Base-by-base conservation (phyloP, 2,888 invertebrate species). In the Mystacides longicornis region DNA sequence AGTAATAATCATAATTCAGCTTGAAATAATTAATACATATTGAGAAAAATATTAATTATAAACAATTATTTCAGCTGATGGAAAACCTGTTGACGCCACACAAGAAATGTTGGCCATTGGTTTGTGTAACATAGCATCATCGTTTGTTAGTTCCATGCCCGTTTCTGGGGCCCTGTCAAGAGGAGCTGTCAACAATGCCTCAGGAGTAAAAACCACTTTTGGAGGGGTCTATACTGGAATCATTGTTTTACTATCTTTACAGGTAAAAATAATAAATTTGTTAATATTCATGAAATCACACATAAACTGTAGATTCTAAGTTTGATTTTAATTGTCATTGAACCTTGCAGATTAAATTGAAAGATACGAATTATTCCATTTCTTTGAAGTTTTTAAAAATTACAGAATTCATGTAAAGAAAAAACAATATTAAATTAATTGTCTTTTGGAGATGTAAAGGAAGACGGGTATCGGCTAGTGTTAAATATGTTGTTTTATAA, bases 171-270 rank as follows among this genome's bases (percentile, higher is more conserved):
- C 91, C 3, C 87, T 93, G 68, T 89, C 90, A 4, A 81, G 92
- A 59, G 89, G 93, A 60, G 95, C 95, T 59, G 93, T 96, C 27
- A 95, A 95, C 77, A 91, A 94, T 70, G 93, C 93, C 22, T 91
- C 91, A 65, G 94, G 94, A 7, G 94, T 94, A 2, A 85, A 85
- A 66, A 89, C 92, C 33, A 90, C 93, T 16, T 82, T 92, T 65
- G 91, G 92, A 51, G 94, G 94, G 1, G 76, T 93, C 49, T 88
- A 87, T 66, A 92, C 93, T 51, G 89, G 86, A 71, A 75, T 75
- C 54, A 70, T 74, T 11, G 77, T 76, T 58, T 66, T 75, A 63
- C 69, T 77, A 23, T 69, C 75, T 23, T 64, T 75, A 43, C 81
- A 81, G 71, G 76, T 75, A 62, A n/a, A n/a, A n/a, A n/a, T n/a